Evolutionary conservation across 2,113 vertebrate genomes (phyloP), one percentile per base, ranked within the genome.

Genomic region (Hydrolagus affinis): DNA sequence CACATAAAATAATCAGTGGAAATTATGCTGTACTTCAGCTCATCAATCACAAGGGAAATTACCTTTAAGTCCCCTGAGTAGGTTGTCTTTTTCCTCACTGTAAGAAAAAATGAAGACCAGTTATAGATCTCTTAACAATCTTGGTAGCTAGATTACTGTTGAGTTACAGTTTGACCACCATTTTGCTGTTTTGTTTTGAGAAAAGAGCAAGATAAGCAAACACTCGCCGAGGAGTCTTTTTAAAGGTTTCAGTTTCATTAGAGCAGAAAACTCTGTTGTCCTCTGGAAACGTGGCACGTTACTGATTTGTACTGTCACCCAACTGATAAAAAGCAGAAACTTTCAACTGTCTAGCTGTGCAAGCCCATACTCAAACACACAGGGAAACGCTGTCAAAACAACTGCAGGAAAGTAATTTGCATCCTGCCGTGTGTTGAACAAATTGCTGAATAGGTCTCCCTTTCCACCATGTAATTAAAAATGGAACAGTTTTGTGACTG

Each of bases 91-190:
- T 15, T 80, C 59, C 64, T 80, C 59, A 28, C 77, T 80, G 77
- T 25, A 80, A 80, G 77, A 66, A 80, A n/a, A 80, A 80, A 28
- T 64, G 30, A 80, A 80, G 23, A 64, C 11, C 59, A 80, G n/a
- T 80, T 64, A 64, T 17, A 30, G 14, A 8, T 80, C 77, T 28
- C n/a, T 66, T 64, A 10, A 64, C 59, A 23, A 6, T 15, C 23
- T 15, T 80, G 44, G 14, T 17, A 2, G 23, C 21, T 78, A 6
- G 23, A 23, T 44, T 44, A 44, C 56, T 76, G 60, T 62, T 11
- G n/a, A 0, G 11, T 60, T 17, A 78, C 4, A 11, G 28, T 80
- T 80, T 62, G 14, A 62, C 7, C n/a, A n/a, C 15, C 44, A 80
- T n/a, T 6, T 25, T 1, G 44, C 21, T 21, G 14, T 62, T 60